These are phyloP conservation scores for Dusona sp. DNA, from an alignment of 2,888 invertebrate species.

Conservation along the genomic window DNA sequence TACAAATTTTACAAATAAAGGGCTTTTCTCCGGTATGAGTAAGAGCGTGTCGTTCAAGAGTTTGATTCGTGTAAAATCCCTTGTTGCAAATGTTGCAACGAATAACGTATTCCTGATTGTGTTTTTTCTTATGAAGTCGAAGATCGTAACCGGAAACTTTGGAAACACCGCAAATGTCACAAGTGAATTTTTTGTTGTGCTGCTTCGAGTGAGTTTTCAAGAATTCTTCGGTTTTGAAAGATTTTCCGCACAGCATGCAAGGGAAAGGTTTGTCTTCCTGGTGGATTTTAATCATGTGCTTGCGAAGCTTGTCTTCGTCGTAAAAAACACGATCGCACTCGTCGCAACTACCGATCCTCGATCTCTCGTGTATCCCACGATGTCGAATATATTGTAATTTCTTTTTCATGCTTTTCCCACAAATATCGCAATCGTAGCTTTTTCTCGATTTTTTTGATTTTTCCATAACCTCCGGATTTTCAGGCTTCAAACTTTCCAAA, in stretches of 20 bases:
- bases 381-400: slow-evolving; percentile 73
- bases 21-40: slow-evolving; percentile 84
- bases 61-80: slow-evolving; percentile 86
- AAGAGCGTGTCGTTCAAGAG: slow-evolving; percentile 85
- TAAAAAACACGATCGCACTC: slow-evolving; percentile 85
- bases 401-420: slow-evolving; percentile 73
- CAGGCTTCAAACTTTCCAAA: slow-evolving; percentile 25
- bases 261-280: slow-evolving; percentile 86
- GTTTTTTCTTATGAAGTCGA: slow-evolving; percentile 85
- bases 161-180: slow-evolving; percentile 79
- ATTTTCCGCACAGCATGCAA: slow-evolving; percentile 86
- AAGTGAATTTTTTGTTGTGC: slow-evolving; percentile 84
- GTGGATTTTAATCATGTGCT: slow-evolving; percentile 86
- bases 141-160: slow-evolving; percentile 80
- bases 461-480: neutral
- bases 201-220: slow-evolving; percentile 86
- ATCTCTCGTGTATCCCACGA: slow-evolving; percentile 73
- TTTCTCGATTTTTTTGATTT: slow-evolving; percentile 48
- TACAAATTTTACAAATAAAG: slow-evolving; percentile 85
- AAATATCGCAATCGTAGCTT: slow-evolving; percentile 75
- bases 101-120: slow-evolving; percentile 86
- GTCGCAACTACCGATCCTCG: slow-evolving; percentile 78
- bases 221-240: slow-evolving; percentile 86
- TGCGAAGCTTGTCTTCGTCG: slow-evolving; percentile 85
- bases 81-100: slow-evolving; percentile 85